Evolutionary conservation across 2,888 invertebrate species (phyloP).

Genomic region (Catotricha subobsoleta): DNA sequence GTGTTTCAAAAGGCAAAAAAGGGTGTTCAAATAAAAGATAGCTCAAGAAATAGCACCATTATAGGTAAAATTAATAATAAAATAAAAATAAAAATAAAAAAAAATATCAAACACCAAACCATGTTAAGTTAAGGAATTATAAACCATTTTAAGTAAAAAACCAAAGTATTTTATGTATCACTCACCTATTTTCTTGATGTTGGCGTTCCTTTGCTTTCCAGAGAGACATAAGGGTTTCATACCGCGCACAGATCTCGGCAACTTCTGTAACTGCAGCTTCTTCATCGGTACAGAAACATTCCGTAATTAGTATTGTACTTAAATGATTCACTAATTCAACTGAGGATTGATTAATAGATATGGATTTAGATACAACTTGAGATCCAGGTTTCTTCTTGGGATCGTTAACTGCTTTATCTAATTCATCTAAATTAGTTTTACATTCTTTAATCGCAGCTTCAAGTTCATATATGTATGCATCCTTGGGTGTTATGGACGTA

Average conservation of each 20-base stretch:
- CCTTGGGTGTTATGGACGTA: slow-evolving; percentile 60
- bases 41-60: neutral
- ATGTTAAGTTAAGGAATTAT: neutral
- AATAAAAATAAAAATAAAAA: neutral
- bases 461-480: slow-evolving; percentile 63
- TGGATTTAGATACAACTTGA: slow-evolving; percentile 54
- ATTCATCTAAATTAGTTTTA: slow-evolving; percentile 41
- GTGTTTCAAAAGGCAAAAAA: slow-evolving; percentile 15
- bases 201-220: slow-evolving; percentile 59
- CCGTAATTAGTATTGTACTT: slow-evolving; percentile 51
- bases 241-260: slow-evolving; percentile 43
- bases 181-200: slow-evolving; percentile 60
- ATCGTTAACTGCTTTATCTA: slow-evolving; percentile 41
- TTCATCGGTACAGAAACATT: slow-evolving; percentile 48
- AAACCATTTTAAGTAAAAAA: neutral
- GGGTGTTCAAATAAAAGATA: slow-evolving; percentile 10
- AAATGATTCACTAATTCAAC: slow-evolving; percentile 68
- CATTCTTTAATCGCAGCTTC: slow-evolving; percentile 56
- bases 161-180: slow-evolving; percentile 7
- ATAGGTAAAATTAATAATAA: neutral
- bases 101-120: neutral
- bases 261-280: slow-evolving; percentile 49
- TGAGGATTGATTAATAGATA: slow-evolving; percentile 62
- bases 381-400: slow-evolving; percentile 43
- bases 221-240: slow-evolving; percentile 46